Base-by-base conservation (phyloP, 2,113 vertebrate genomes). In the Cyphomyrus plagiostoma region DNA sequence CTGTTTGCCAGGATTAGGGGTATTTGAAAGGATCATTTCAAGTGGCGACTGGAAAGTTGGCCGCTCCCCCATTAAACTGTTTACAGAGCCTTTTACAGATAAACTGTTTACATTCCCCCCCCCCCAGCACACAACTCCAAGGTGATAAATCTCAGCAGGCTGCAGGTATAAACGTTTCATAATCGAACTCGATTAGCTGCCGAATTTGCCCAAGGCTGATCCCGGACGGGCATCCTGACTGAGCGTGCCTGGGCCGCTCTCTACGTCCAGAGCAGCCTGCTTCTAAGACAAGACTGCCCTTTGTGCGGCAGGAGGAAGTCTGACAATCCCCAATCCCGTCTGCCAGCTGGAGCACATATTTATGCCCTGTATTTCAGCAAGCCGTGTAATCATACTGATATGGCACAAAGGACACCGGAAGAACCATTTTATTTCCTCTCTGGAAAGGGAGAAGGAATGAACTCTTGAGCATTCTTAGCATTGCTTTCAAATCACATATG, bases 51-150 rank as follows among this genome's bases (percentile, higher is more conserved):
- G 85, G 50, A 53, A 87, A 87, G 85, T 87, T 87, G 50, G 49
- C 50, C 13, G n/a, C 85, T 53, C 50, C 85, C 85, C 49, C 82
- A 53, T 87, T 87, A 87, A 87, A 56, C 45, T 87, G 85, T 53
- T 53, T 87, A 56, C 85, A 26, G 49, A 87, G 50, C 49, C n/a
- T 87, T 87, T 53, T 87, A 87, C 85, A 87, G 85, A 87, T 86
- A 86, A 56, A 87, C 49, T 53, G 49, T 53, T 87, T 87, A 53
- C 85, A 87, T 35, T 87, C 15, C 4, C 23, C 46, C 42, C 35
- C 42, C 23, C n/a, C 48, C n/a, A 86, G 84, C 45, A 49, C 46
- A 17, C 48, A 48, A 50, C 11, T 86, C 48, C 84, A 49, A 70
- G 84, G 85, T 87, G 49, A 87, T 87, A 87, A 87, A 87, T 56